These are phyloP conservation scores for Hypena proboscidalis DNA, from an alignment of 2,888 invertebrate species.

Conservation along the genomic window DNA sequence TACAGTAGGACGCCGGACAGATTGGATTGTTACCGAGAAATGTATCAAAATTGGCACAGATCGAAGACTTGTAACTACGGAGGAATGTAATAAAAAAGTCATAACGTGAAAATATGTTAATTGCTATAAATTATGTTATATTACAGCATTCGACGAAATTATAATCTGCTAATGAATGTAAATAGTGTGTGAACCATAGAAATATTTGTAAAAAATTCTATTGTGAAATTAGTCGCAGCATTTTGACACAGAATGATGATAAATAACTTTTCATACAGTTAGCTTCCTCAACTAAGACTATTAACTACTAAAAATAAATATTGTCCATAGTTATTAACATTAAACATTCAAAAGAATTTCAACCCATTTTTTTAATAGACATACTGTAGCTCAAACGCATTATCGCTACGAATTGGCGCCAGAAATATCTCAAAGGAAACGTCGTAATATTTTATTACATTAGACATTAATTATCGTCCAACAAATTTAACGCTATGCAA, in stretches of 20 bases:
- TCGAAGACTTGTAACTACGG: slow-evolving; percentile 11
- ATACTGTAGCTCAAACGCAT: too few relatives aligned
- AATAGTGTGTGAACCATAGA: not conserved
- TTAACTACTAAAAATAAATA: too few relatives aligned
- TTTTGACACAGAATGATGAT: too few relatives aligned
- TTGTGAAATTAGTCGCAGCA: too few relatives aligned
- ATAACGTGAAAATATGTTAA: not conserved
- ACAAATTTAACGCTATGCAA: slow-evolving; percentile 1
- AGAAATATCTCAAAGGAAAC: too few relatives aligned
- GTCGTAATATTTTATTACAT: not conserved
- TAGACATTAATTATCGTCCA: not conserved
- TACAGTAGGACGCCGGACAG: slow-evolving; percentile 9
- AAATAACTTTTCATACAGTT: too few relatives aligned
- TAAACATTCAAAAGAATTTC: too few relatives aligned
- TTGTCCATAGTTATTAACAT: too few relatives aligned
- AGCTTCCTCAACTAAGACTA: too few relatives aligned
- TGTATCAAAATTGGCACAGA: slow-evolving; percentile 25
- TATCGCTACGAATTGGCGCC: too few relatives aligned
- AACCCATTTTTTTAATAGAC: too few relatives aligned
- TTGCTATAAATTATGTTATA: not conserved
- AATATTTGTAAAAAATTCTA: not conserved
- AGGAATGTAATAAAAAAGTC: slow-evolving; percentile 14
- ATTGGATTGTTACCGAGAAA: slow-evolving; percentile 30
- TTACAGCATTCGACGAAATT: not conserved
- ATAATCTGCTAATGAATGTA: slow-evolving; percentile 3